Base-by-base conservation (phyloP, 2,797 vertebrate species). In the Poeciliopsis turneri region DNA sequence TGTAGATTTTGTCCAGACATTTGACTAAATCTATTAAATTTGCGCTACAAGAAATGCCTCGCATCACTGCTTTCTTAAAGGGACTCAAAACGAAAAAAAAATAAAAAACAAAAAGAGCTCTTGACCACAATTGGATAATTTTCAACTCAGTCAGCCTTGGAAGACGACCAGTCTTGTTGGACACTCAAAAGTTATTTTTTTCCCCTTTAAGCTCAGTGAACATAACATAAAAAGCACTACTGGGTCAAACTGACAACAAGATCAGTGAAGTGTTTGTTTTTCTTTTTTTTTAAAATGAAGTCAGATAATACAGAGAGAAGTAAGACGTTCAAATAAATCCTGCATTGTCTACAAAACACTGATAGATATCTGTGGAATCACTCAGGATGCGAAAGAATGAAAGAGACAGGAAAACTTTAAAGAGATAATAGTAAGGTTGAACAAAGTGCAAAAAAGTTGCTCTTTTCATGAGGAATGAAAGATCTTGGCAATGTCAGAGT, bases 11-110 rank as follows among this genome's bases (percentile, higher is more conserved):
- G 5, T n/a, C 11, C 20, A 25, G 11, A 43, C 23, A 5, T 43
- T 43, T 69, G 39, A 69, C 23, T 43, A 43, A 43, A 43, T 69
- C 23, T 41, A n/a, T 25, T 43, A 7, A 25, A 25, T 23, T 1
- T 11, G 23, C 2, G 1, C 11, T 43, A 23, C 39, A 43, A 11
- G 36, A 69, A 69, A 43, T 36, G 59, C 30, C 16, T 64, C 30
- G 18, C 2, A 64, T 36, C 61, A 20, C 16, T 9, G 61, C 7
- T 64, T 64, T 16, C 16, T 20, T 57, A 28, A 28, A 28, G 5
- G n/a, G n/a, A 13, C 53, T n/a, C 53, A 11, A 57, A 57, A 57
- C 0, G 0, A n/a, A 57, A 0, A 1, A 4, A 57, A 0, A 1
- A 4, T 0, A 3, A 8, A 33, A 20, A 64, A 18, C 20, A n/a